Conservation (phyloP, 2,113 vertebrate species). For the Notarius quadriscutis region DNA sequence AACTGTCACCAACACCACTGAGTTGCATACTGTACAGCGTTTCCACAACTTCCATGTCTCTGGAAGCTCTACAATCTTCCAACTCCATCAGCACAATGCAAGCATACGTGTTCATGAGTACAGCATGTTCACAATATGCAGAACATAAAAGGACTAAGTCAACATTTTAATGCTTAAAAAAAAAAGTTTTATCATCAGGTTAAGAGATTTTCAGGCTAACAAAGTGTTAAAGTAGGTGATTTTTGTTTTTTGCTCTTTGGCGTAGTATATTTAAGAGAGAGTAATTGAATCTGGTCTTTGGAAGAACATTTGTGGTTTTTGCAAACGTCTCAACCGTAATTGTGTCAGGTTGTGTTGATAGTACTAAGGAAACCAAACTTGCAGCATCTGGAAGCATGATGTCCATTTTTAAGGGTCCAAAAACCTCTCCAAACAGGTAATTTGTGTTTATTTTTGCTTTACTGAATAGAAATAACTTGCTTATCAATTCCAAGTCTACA, state of each 20-base stretch:
- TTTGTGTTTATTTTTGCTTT: background rate
- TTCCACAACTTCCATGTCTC: background rate
- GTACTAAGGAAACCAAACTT: background rate
- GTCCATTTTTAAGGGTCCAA: background rate
- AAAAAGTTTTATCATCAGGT: background rate
- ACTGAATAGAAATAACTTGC: background rate
- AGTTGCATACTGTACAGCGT: background rate
- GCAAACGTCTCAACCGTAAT: background rate
- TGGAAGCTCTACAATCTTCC: background rate
- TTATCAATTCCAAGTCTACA: background rate
- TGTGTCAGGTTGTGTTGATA: conserved; percentile 6
- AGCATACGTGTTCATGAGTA: no score
- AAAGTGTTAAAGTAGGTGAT: background rate
- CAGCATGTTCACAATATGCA: background rate
- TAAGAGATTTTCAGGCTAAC: background rate
- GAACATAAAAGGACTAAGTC: background rate
- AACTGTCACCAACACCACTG: background rate
- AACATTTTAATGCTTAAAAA: background rate
- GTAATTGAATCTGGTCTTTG: background rate
- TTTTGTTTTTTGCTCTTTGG: background rate
- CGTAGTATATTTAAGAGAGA: background rate
- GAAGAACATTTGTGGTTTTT: conserved; percentile 5
- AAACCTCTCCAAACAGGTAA: background rate
- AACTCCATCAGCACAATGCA: background rate
- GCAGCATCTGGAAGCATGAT: conserved; percentile 17